Percentiles rank a stretch among this genome's conserved stretches.
Conservation (phyloP, 2,888 invertebrate genomes). For the Ormyrus thymus region DNA sequence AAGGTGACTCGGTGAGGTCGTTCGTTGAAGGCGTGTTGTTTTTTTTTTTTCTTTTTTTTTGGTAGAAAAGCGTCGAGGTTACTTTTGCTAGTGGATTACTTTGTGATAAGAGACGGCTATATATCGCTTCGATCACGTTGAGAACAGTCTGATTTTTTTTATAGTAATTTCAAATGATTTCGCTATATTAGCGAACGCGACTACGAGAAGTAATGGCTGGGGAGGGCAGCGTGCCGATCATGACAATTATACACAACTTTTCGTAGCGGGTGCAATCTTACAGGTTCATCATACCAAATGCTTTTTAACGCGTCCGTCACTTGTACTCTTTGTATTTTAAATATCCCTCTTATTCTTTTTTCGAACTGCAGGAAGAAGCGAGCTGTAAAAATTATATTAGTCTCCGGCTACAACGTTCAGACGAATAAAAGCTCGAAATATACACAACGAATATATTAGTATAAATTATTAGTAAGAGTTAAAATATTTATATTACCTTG, state of each 20-base stretch:
- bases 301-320: no score
- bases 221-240: neutral
- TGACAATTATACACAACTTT: neutral
- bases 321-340: no score
- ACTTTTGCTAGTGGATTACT: neutral
- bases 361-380: no score
- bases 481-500: conserved; percentile 12
- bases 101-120: neutral
- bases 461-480: conserved; percentile 13
- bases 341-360: no score
- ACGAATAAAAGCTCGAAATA: neutral
- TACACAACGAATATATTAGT: conserved; percentile 1
- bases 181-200: conserved; percentile 11
- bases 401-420: conserved; percentile 4
- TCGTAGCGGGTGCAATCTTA: neutral
- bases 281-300: neutral
- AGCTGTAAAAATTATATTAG: neutral
- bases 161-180: neutral
- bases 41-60: neutral
- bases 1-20: neutral
- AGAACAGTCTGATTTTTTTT: neutral
- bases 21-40: neutral
- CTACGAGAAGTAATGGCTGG: neutral
- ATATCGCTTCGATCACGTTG: no score
- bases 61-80: no score